Evolutionary conservation across 2,888 invertebrate species (phyloP).

Genomic region (Polyommatus iphigenia): DNA sequence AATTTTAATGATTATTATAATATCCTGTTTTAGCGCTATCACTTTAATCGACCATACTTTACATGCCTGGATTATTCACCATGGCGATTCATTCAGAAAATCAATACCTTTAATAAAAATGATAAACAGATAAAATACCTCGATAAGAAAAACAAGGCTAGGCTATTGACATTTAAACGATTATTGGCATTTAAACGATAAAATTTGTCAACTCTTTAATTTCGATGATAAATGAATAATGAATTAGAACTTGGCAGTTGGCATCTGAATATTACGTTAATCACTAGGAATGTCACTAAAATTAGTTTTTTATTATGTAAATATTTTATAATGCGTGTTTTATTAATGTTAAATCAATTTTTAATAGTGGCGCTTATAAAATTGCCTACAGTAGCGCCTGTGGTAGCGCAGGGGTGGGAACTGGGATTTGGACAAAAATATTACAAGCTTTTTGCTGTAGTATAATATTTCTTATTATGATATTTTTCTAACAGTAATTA

Average conservation of each 20-base stretch:
- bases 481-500: too few species aligned
- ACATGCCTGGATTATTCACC: background rate
- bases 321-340: conserved; percentile 6
- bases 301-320: background rate
- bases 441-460: background rate
- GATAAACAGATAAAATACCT: conserved; percentile 7
- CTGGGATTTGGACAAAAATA: background rate
- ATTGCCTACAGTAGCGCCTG: background rate
- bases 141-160: conserved; percentile 5
- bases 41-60: background rate
- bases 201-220: conserved; percentile 4
- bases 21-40: too few species aligned
- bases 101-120: background rate
- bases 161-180: conserved; percentile 10
- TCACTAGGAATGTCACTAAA: conserved; percentile 1
- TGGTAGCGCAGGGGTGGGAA: background rate
- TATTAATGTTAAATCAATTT: background rate
- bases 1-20: too few species aligned
- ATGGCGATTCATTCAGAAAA: background rate
- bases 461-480: too few species aligned
- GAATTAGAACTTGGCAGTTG: background rate
- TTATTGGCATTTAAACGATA: conserved; percentile 12
- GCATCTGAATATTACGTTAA: conserved; percentile 1
- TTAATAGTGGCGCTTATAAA: background rate
- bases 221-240: conserved; percentile 11